A percentile compares a stretch with the other conserved stretches of the same genome.
Evolutionary conservation across 92 coral and sea anemone species (phyloP).

Genomic region (Palythoa heliodiscus): DNA sequence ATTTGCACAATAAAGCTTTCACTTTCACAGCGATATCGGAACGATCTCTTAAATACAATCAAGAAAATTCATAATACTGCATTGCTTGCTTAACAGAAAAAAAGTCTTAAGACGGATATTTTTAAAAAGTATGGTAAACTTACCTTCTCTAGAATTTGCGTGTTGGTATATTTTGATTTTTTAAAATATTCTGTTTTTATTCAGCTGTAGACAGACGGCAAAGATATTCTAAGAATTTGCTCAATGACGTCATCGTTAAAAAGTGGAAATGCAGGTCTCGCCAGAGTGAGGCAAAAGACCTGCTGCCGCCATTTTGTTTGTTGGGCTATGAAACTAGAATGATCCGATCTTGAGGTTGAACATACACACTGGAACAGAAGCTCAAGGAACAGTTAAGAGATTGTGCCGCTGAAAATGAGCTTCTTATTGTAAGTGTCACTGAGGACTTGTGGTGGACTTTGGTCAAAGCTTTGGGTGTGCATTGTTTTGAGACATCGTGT

Average conservation of each 20-base stretch:
- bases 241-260: constrained; percentile 45
- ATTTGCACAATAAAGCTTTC: too few relatives aligned
- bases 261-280: constrained; percentile 28
- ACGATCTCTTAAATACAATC: too few relatives aligned
- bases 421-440: constrained; percentile 92
- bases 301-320: constrained; percentile 61
- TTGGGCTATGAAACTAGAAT: constrained; percentile 8
- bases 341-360: constrained; percentile 8
- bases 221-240: constrained; percentile 22
- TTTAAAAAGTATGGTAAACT: too few relatives aligned
- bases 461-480: not conserved
- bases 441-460: not conserved
- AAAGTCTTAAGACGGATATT: too few relatives aligned
- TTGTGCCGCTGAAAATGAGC: constrained; percentile 81
- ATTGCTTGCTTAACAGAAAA: too few relatives aligned
- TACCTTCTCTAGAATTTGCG: too few relatives aligned
- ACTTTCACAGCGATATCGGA: too few relatives aligned
- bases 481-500: constrained; percentile 4
- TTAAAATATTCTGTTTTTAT: too few relatives aligned
- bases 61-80: too few relatives aligned
- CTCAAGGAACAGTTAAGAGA: constrained; percentile 37
- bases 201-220: not conserved
- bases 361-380: constrained; percentile 25
- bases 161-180: too few relatives aligned
- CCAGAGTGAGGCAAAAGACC: constrained; percentile 55